phyloP scores from a whole-genome alignment of 2,888 invertebrate genomes.

The Clitarchus hookeri region DNA sequence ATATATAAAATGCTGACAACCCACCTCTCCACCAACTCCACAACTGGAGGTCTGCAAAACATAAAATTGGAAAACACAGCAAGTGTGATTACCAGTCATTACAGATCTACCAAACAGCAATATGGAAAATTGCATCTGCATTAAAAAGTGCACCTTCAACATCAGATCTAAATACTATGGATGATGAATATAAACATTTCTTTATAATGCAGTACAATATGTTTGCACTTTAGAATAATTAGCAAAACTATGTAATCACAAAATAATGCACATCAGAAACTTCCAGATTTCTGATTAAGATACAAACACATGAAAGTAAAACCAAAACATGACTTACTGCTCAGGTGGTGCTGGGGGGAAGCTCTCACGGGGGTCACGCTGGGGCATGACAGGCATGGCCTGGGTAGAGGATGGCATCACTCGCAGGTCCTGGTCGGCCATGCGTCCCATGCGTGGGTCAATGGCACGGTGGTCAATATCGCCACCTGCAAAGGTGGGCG shows the following conservation, averaged over 20 bases:
- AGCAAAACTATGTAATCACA: too few relatives aligned
- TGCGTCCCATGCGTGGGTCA: constrained; percentile 46
- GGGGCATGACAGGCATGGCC: constrained; percentile 11
- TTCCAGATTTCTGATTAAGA: too few relatives aligned
- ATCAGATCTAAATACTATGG: too few relatives aligned
- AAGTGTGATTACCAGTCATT: background rate
- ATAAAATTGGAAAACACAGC: constrained; percentile 27
- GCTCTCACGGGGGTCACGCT: constrained; percentile 35
- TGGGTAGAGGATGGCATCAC: constrained; percentile 54
- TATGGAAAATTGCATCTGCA: too few relatives aligned
- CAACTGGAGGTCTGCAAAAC: constrained; percentile 38
- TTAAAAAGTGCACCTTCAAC: too few relatives aligned
- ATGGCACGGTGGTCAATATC: constrained; percentile 33
- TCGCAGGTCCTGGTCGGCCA: constrained; percentile 80
- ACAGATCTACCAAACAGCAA: background rate
- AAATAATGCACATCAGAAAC: too few relatives aligned
- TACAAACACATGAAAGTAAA: background rate
- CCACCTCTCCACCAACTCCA: constrained; percentile 38
- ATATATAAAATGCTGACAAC: constrained; percentile 11
- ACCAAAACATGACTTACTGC: constrained; percentile 34
- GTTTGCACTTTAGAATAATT: too few relatives aligned
- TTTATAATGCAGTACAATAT: too few relatives aligned
- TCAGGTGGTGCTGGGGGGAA: constrained; percentile 32
- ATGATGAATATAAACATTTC: too few relatives aligned
- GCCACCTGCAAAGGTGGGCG: constrained; percentile 20